A percentile compares a stretch with the other conserved stretches of the same genome.
These are phyloP conservation scores for Chunga burmeisteri DNA, from an alignment of 2,113 vertebrate genomes.

Conservation along the genomic window DNA sequence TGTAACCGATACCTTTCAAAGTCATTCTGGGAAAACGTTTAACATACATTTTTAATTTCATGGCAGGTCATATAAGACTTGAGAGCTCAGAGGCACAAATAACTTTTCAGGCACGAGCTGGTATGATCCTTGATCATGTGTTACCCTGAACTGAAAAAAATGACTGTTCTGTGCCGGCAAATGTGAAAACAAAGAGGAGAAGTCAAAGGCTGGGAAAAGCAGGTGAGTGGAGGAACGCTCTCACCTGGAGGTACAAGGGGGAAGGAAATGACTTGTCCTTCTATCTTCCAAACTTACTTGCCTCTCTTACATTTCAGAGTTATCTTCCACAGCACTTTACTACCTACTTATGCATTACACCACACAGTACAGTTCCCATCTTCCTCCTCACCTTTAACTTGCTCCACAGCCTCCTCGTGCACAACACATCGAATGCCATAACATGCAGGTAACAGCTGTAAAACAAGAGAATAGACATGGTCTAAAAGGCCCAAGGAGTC, in stretches of 20 bases:
- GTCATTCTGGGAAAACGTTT: not conserved
- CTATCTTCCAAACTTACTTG: not conserved
- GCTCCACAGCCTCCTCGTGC: not conserved
- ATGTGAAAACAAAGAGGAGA: not conserved
- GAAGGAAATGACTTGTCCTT: not conserved
- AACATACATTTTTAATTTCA: not conserved
- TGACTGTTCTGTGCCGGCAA: not conserved
- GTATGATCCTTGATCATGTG: not conserved
- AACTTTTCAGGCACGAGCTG: not conserved
- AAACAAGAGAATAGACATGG: not conserved
- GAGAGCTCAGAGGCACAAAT: not conserved
- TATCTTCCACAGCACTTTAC: not conserved
- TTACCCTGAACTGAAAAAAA: not conserved
- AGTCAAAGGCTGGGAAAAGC: not conserved
- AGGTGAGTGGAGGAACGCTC: not conserved
- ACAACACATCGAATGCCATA: not conserved
- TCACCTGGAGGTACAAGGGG: not conserved
- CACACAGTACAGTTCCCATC: not conserved
- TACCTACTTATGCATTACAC: not conserved
- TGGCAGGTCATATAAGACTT: not conserved
- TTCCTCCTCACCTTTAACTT: not conserved
- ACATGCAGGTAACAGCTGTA: not conserved
- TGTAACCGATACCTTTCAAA: not conserved
- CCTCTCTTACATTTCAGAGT: not conserved
- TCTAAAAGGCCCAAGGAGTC: not conserved